These are phyloP conservation scores for Lycaena phlaeas DNA, from an alignment of 2,888 invertebrate species.

Conservation along the genomic window DNA sequence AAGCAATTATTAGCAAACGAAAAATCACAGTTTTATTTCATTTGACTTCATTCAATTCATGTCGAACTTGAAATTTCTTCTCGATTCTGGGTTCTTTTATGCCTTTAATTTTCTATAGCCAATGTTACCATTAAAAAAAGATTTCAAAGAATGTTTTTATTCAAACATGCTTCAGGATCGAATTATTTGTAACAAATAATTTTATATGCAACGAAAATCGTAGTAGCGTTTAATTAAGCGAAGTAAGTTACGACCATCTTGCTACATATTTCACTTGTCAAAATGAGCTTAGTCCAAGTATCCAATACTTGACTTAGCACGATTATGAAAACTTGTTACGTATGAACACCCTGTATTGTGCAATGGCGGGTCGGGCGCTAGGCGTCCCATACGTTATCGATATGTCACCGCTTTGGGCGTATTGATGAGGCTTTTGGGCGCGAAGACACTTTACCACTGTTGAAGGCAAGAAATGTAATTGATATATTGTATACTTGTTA, in stretches of 20 bases:
- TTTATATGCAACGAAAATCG: neutral
- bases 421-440: neutral
- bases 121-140: too few species aligned
- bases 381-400: slow-evolving; percentile 1
- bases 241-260: neutral
- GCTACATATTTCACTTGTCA: slow-evolving; percentile 6
- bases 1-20: too few species aligned
- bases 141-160: too few species aligned
- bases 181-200: too few species aligned
- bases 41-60: too few species aligned
- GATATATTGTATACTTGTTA: too few species aligned
- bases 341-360: slow-evolving; percentile 7
- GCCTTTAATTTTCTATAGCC: too few species aligned
- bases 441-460: neutral
- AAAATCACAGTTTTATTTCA: too few species aligned
- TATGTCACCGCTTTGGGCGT: neutral
- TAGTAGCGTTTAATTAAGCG: slow-evolving; percentile 2
- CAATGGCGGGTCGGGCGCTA: neutral
- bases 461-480: too few species aligned
- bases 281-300: neutral
- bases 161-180: too few species aligned
- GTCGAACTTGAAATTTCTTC: too few species aligned
- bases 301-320: neutral
- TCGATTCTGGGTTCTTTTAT: too few species aligned
- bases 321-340: slow-evolving; percentile 11